Conservation (phyloP, 2,113 vertebrate species). For the Labrus mixtus region DNA sequence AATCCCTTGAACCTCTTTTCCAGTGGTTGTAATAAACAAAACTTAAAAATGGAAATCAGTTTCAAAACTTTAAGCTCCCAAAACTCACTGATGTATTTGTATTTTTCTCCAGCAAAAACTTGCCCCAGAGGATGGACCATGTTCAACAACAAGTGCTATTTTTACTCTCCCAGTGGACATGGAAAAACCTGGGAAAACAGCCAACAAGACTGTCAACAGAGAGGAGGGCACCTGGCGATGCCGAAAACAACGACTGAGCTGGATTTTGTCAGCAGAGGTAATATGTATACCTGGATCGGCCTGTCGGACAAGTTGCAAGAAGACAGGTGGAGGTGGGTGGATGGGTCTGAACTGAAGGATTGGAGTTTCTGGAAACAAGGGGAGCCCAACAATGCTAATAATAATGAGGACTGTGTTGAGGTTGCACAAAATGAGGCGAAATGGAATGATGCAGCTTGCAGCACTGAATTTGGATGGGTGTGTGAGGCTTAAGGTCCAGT, state of each 20-base stretch:
- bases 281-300: constrained; percentile 25
- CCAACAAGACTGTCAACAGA: constrained; percentile 26
- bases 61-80: neutral
- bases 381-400: constrained; percentile 20
- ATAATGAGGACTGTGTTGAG: constrained; percentile 43
- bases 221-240: constrained; percentile 27
- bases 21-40: neutral
- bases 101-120: constrained; percentile 8
- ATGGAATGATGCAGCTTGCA: constrained; percentile 43
- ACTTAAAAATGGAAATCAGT: neutral
- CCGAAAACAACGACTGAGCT: constrained; percentile 21
- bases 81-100: neutral
- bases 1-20: neutral
- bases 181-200: constrained; percentile 27
- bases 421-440: fast-evolving
- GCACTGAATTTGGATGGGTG: neutral
- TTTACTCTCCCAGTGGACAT: neutral
- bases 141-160: constrained; percentile 55
- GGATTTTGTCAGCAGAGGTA: constrained; percentile 2
- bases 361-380: constrained; percentile 13
- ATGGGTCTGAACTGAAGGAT: constrained; percentile 8
- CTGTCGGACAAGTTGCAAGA: constrained; percentile 10
- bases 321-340: constrained; percentile 52
- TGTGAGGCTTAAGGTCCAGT: constrained; percentile 40
- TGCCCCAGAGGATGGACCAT: constrained; percentile 19